These are phyloP conservation scores for Artibeus lituratus DNA, from an alignment of 2,797 vertebrate species.

Conservation along the genomic window DNA sequence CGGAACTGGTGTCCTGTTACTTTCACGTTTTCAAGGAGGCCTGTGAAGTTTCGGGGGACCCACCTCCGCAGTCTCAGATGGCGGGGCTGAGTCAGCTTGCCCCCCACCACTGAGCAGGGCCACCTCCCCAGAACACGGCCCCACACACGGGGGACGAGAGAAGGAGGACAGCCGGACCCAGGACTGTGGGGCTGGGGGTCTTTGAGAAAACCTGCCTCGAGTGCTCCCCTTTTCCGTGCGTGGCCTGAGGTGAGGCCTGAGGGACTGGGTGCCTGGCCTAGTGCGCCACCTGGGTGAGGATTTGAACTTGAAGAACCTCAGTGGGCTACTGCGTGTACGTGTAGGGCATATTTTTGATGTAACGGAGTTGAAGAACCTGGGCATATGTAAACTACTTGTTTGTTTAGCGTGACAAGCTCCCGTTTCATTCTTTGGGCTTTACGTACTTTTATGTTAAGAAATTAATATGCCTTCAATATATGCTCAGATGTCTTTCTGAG, in stretches of 20 bases:
- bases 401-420: background rate
- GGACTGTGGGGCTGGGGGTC: background rate
- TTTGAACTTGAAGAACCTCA: background rate
- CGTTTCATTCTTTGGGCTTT: background rate
- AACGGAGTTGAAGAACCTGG: background rate
- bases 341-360: background rate
- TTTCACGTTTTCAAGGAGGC: background rate
- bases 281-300: background rate
- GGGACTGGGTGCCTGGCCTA: background rate
- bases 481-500: background rate
- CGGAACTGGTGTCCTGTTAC: background rate
- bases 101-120: background rate
- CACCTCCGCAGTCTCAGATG: background rate
- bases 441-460: background rate
- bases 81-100: too few species aligned
- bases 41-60: background rate
- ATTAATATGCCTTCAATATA: background rate
- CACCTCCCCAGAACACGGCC: accelerated
- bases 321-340: too few species aligned
- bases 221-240: background rate
- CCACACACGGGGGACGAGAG: too few species aligned
- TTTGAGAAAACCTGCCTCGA: background rate
- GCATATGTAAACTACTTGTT: background rate
- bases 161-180: background rate
- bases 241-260: background rate